Percentiles rank a stretch among this genome's conserved stretches.
Conservation (phyloP, 2,888 invertebrate species). For the Drosophila anceps region DNA sequence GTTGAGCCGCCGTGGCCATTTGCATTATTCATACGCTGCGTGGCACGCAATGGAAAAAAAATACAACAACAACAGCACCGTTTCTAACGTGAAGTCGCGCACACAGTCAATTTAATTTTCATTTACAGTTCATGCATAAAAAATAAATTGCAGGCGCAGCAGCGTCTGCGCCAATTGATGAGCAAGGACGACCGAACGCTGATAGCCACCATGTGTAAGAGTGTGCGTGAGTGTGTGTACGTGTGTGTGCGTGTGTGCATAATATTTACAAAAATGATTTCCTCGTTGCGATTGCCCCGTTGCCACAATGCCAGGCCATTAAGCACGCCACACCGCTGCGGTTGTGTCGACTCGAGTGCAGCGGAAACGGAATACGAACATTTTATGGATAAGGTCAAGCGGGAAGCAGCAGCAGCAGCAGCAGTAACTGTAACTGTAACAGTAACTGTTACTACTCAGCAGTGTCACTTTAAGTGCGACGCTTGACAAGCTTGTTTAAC, state of each 20-base stretch:
- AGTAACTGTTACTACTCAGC: constrained; percentile 7
- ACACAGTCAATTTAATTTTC: constrained; percentile 77
- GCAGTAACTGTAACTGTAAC: not conserved
- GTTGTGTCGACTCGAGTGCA: constrained; percentile 65
- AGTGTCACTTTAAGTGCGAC: not conserved
- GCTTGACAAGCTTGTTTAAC: constrained; percentile 11
- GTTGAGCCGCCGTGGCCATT: constrained; percentile 36
- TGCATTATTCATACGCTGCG: constrained; percentile 67
- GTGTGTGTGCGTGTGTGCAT: constrained; percentile 39
- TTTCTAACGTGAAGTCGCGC: constrained; percentile 37
- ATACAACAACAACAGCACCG: not conserved
- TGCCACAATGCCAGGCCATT: constrained; percentile 59
- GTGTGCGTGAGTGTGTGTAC: constrained; percentile 22
- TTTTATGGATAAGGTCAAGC: constrained; percentile 34
- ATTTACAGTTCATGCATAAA: constrained; percentile 75
- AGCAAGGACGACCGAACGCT: constrained; percentile 32
- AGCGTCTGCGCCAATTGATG: constrained; percentile 41
- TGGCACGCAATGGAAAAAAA: constrained; percentile 33
- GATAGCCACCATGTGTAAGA: constrained; percentile 42
- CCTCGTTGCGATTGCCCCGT: constrained; percentile 4
- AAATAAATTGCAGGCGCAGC: constrained; percentile 58
- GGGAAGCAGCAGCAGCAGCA: not conserved
- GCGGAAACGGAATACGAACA: constrained; percentile 59
- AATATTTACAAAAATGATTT: constrained; percentile 70
- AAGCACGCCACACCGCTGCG: constrained; percentile 61